Base-by-base conservation (phyloP, 2,888 invertebrate species). In the Teleogryllus oceanicus region DNA sequence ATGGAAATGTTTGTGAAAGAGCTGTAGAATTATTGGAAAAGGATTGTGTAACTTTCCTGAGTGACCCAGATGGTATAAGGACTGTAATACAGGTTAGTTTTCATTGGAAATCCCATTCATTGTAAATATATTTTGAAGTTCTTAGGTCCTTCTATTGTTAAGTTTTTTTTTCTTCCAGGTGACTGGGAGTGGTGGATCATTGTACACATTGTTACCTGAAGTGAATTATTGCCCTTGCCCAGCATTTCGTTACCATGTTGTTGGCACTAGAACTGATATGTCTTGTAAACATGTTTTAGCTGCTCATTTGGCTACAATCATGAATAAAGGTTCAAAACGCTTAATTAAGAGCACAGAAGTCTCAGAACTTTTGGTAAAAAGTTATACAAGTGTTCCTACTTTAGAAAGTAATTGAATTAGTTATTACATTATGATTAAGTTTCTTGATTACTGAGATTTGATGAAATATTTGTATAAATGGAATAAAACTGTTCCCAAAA, bases 261-360 rank as follows among this genome's bases (percentile, higher is more conserved):
- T 82, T 76, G 78, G 81, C 62, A 78, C 81, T 12, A 50, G 78
- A 50, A 80, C 77, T 20, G 78, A 79, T 74, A 18, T 83, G 2
- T 81, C 81, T 11, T 83, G 83, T 77, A 83, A 83, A 79, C 83
- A 83, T 80, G 78, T 83, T 11, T 76, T 83, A 74, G 82, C 80
- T 2, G 81, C 80, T 18, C 74, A 80, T 12, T 74, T 83, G 11
- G 80, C 81, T 16, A 81, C 80, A 76, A 80, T 82, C 11, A 76
- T 81, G 49, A 79, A 78, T 8, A 82, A 80, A 75, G 80, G 76
- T 62, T 62, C 62, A 13, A 13, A 62, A 62, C 62, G 62, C n/a
- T 18, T 18, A 62, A 13, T 62, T 13, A 13, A 13, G 8, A n/a
- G 62, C 4, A 12, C 3, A 62, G 62, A 62, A 62, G 16, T 62